Evolutionary conservation across 2,797 vertebrate species (phyloP).

Genomic region (Malacoraja senta): DNA sequence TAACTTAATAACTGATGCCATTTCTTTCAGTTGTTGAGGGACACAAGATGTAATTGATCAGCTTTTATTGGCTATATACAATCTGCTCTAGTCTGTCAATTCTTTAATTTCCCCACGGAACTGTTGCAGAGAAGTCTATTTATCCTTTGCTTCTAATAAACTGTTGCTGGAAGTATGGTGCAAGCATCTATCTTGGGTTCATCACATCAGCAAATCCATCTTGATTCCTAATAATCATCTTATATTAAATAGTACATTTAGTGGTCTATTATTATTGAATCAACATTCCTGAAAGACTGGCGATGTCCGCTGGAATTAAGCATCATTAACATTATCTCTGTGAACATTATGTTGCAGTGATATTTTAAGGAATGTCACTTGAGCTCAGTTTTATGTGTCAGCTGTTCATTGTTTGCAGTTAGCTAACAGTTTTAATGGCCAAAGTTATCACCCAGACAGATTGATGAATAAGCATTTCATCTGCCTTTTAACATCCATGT

Average conservation of each 20-base stretch:
- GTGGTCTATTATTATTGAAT: not conserved
- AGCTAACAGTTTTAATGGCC: not conserved
- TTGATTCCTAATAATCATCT: not conserved
- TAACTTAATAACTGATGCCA: not conserved
- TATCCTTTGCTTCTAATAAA: constrained; percentile 20
- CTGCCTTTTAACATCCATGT: not conserved
- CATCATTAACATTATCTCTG: not conserved
- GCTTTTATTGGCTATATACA: constrained; percentile 34
- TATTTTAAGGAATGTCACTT: not conserved
- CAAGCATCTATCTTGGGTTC: not conserved
- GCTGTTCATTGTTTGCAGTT: not conserved
- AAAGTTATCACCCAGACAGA: not conserved
- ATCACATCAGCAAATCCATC: not conserved
- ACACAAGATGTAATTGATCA: constrained; percentile 29
- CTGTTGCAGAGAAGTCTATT: constrained; percentile 7
- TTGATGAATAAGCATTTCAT: not conserved
- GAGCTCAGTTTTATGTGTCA: not conserved
- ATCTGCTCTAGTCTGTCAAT: constrained; percentile 8
- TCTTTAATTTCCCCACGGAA: constrained; percentile 29
- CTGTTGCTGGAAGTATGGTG: not conserved
- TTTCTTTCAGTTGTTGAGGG: constrained; percentile 4
- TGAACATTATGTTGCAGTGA: not conserved
- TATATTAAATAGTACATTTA: not conserved
- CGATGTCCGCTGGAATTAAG: not conserved
- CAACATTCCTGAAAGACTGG: not conserved